Evolutionary conservation across 1,140 invertebrate species (phyloP).

Genomic region (Matsumurasca onukii): DNA sequence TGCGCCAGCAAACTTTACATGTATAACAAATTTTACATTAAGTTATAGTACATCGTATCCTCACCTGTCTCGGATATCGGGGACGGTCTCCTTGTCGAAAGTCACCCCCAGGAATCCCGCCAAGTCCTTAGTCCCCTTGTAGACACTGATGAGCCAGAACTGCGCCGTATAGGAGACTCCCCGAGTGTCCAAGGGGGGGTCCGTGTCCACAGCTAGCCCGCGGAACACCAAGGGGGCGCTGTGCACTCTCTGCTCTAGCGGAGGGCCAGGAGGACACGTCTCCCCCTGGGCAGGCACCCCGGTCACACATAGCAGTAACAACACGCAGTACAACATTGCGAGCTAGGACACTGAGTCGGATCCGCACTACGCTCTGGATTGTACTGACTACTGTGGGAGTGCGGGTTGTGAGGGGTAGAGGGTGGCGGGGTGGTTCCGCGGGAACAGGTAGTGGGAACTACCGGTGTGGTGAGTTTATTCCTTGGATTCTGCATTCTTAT

Average conservation of each 20-base stretch:
- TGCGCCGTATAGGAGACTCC: constrained; percentile 38
- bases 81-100: constrained; percentile 30
- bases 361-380: no score
- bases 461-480: no score
- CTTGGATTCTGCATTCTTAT: no score
- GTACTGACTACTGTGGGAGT: no score
- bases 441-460: no score
- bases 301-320: neutral
- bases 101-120: constrained; percentile 31
- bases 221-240: constrained; percentile 37
- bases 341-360: no score
- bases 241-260: constrained; percentile 31
- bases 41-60: no score
- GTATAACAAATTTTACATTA: no score
- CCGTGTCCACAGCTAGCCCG: constrained; percentile 39
- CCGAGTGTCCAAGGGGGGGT: constrained; percentile 28
- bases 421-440: no score
- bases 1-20: no score
- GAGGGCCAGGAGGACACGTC: neutral
- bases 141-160: constrained; percentile 41
- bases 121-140: constrained; percentile 37
- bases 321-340: no score
- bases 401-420: no score
- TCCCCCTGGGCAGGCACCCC: neutral
- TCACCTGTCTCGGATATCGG: constrained; percentile 40